phyloP scores from a whole-genome alignment of 2,113 vertebrate genomes.

The Chiloscyllium plagiosum region DNA sequence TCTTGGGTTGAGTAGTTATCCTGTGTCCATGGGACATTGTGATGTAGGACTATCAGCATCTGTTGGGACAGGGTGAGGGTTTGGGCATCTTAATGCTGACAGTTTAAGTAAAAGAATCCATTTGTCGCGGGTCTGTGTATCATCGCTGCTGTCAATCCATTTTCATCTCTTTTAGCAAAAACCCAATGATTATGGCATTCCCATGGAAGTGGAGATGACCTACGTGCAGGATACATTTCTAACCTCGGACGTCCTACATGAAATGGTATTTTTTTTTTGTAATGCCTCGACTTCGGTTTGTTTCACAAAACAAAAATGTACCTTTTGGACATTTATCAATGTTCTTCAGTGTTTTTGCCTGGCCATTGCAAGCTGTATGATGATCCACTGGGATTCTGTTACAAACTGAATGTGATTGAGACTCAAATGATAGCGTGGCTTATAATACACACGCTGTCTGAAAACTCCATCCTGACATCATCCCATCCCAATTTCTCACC shows the following conservation, averaged over 20 bases:
- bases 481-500: not conserved
- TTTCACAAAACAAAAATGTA: not conserved
- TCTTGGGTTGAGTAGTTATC: not conserved
- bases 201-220: constrained; percentile 89
- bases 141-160: not conserved
- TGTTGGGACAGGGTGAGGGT: not conserved
- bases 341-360: not conserved
- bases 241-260: constrained; percentile 86
- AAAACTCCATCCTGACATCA: not conserved
- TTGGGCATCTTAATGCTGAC: not conserved
- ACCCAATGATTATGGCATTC: constrained; percentile 87
- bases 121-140: not conserved
- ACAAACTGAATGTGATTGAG: not conserved
- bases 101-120: not conserved
- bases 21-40: not conserved
- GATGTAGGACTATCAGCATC: too few relatives aligned
- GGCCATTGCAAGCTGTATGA: not conserved
- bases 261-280: constrained; percentile 68
- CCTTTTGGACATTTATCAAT: not conserved
- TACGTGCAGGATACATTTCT: constrained; percentile 88
- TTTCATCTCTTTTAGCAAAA: constrained; percentile 65
- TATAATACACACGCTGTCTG: not conserved
- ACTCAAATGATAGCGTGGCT: not conserved
- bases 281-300: not conserved
- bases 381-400: not conserved